These are phyloP conservation scores for Lasius fuliginosus DNA, from an alignment of 2,888 invertebrate genomes.

Conservation along the genomic window DNA sequence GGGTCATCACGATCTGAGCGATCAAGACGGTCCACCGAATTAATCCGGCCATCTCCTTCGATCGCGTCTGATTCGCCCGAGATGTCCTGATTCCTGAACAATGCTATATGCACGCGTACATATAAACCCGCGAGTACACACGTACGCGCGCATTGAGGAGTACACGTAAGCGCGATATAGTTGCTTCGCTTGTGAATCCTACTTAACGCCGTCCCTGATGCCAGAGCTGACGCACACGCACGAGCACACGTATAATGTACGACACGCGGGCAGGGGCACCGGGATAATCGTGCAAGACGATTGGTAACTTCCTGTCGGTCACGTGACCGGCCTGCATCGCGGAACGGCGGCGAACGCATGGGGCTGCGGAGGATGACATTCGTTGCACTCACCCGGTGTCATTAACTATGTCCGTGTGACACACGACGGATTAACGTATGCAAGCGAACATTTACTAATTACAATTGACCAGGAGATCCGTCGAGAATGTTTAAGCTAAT, in stretches of 20 bases:
- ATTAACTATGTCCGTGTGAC: slow-evolving; percentile 71
- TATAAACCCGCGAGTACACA: slow-evolving; percentile 39
- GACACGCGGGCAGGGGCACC: slow-evolving; percentile 71
- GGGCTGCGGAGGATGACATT: slow-evolving; percentile 77
- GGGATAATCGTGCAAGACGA: slow-evolving; percentile 86
- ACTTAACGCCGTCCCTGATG: slow-evolving; percentile 85
- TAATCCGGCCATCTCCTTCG: slow-evolving; percentile 42
- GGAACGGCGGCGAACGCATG: slow-evolving; percentile 71
- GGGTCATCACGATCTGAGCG: neutral
- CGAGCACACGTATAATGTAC: slow-evolving; percentile 62
- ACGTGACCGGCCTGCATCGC: slow-evolving; percentile 83
- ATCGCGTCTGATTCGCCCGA: slow-evolving; percentile 18
- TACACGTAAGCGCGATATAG: slow-evolving; percentile 48
- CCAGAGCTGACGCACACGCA: slow-evolving; percentile 69
- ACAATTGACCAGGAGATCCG: neutral
- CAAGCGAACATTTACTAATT: slow-evolving; percentile 43
- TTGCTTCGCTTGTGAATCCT: slow-evolving; percentile 77
- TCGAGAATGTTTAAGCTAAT: neutral
- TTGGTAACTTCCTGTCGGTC: slow-evolving; percentile 86
- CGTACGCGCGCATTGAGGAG: slow-evolving; percentile 1
- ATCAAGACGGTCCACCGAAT: slow-evolving; percentile 26
- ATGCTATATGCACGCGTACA: slow-evolving; percentile 43
- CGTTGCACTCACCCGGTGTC: slow-evolving; percentile 76
- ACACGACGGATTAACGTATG: slow-evolving; percentile 67
- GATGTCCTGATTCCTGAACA: slow-evolving; percentile 43